Percentiles rank a stretch among this genome's conserved stretches.
Evolutionary conservation across 2,113 vertebrate species (phyloP).

Genomic region (Megalops atlanticus): DNA sequence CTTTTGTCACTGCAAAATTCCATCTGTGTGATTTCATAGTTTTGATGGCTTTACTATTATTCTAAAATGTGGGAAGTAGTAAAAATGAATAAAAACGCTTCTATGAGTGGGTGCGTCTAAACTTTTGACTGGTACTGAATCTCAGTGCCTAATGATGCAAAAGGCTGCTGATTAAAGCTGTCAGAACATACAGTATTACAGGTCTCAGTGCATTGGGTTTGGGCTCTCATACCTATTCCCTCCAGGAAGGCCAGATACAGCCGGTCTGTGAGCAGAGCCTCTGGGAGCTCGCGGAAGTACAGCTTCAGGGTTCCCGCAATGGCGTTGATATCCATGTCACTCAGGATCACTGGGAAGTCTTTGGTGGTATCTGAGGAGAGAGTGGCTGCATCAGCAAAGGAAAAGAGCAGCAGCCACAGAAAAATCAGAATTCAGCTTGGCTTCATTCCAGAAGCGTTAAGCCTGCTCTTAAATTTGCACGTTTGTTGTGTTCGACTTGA

Average conservation of each 20-base stretch:
- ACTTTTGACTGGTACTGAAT: not conserved
- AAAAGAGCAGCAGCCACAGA: not conserved
- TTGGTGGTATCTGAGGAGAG: constrained; percentile 81
- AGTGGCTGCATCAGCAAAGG: no score
- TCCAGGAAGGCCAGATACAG: constrained; percentile 97
- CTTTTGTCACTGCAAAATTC: no score
- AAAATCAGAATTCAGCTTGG: no score
- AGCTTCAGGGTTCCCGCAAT: constrained; percentile 96
- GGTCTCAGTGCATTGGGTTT: not conserved
- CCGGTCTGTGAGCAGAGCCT: constrained; percentile 95
- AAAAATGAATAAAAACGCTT: no score
- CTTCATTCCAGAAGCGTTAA: not conserved
- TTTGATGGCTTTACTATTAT: no score
- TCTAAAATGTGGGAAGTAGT: no score
- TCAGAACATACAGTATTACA: not conserved
- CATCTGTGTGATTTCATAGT: no score
- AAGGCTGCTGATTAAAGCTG: no score
- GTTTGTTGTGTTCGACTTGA: no score
- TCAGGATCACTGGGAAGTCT: constrained; percentile 96
- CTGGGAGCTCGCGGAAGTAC: constrained; percentile 96
- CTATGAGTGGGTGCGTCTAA: not conserved
- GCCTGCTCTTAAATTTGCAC: not conserved
- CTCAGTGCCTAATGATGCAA: no score
- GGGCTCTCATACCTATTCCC: constrained; percentile 81
- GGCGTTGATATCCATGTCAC: constrained; percentile 98